Base-by-base conservation (phyloP, 2,888 invertebrate genomes). In the Drosophila testacea region DNA sequence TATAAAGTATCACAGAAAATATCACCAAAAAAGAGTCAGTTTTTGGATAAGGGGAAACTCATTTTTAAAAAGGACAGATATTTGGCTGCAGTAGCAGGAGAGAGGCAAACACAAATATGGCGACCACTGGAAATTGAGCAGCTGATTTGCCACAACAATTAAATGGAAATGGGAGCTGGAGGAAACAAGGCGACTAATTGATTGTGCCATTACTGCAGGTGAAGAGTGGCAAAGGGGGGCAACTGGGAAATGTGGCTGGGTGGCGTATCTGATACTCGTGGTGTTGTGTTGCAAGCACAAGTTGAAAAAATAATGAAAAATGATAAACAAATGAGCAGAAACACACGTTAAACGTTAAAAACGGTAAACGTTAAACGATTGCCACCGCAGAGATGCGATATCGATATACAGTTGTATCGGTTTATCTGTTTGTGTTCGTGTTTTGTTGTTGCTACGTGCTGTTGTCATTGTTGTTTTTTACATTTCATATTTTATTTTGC, bases 311-410 rank as follows among this genome's bases (percentile, higher is more conserved):
- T 47, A 41, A 13, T 52, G 22, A 69, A 63, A 88, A 69, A 56
- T 73, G 89, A 83, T 83, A 81, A 89, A 83, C 88, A 83, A 89
- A 80, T 69, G 70, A 69, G 74, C 73, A 83, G 68, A 72, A 82
- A 73, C 79, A 81, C 79, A 81, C 78, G 81, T 79, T 77, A 81
- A 79, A 74, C 71, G 75, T 38, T 75, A 59, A 70, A 66, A 83
- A 65, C 74, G 65, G 56, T 50, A 50, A 50, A 50, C 50, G 50
- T 73, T 88, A 68, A 80, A 77, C 72, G 71, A 54, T 86, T 77
- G 84, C 73, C 61, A 86, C 84, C 81, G 74, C 78, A 80, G 52
- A 68, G 67, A 81, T 77, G 60, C 50, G 79, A 64, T 78, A 77
- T 72, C 71, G 77, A 81, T 79, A 71, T 54, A 67, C 55, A 59